phyloP scores from a whole-genome alignment of 2,797 vertebrate species.

The Steatocranus sp. region DNA sequence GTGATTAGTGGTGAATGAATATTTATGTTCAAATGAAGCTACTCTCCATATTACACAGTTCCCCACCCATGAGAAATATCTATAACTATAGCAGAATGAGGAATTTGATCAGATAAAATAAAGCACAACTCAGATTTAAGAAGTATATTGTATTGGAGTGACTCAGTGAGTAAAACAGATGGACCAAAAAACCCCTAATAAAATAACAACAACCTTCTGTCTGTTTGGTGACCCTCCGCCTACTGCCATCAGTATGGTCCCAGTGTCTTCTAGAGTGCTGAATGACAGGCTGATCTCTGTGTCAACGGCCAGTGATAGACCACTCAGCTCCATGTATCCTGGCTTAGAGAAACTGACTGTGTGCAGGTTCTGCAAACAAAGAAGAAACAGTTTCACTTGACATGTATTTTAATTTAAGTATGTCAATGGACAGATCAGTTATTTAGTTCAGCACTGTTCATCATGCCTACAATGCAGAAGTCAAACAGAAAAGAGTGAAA shows the following conservation, averaged over 20 bases:
- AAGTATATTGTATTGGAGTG: not conserved
- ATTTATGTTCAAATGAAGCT: not conserved
- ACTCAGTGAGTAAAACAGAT: not conserved
- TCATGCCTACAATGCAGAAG: not conserved
- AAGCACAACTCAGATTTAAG: not conserved
- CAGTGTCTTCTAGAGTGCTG: slow-evolving; percentile 89
- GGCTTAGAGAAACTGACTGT: slow-evolving; percentile 90
- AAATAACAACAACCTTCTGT: slow-evolving; percentile 36
- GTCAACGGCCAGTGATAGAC: slow-evolving; percentile 74
- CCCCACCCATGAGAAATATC: not conserved
- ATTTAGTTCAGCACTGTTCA: not conserved
- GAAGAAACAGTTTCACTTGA: not conserved
- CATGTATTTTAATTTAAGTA: not conserved
- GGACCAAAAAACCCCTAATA: not conserved
- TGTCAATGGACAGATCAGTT: not conserved
- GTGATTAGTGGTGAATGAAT: not conserved
- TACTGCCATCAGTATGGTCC: slow-evolving; percentile 86
- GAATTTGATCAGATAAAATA: not conserved
- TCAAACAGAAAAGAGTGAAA: not conserved
- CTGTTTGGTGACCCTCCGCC: slow-evolving; percentile 26
- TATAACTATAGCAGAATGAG: not conserved
- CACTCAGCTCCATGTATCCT: slow-evolving; percentile 86
- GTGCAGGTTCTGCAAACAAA: slow-evolving; percentile 82
- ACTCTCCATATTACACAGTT: not conserved
- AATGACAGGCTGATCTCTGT: slow-evolving; percentile 96